Evolutionary conservation across 1,140 invertebrate genomes (phyloP).

Genomic region (Apocrypta bakeri): DNA sequence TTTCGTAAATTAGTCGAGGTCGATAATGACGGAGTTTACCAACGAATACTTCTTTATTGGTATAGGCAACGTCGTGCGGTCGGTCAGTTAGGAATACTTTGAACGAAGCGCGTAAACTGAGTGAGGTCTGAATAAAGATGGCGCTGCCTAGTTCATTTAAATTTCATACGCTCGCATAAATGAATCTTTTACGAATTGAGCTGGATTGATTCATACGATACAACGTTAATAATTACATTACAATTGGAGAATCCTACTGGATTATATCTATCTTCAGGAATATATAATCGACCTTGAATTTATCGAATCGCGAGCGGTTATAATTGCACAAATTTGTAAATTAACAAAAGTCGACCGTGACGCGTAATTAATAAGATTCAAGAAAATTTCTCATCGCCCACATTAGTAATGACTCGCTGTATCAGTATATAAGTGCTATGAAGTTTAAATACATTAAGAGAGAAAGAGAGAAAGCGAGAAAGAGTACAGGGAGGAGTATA

Average conservation of each 20-base stretch:
- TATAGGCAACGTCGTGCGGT: background rate
- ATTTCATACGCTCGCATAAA: background rate
- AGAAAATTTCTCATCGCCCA: background rate
- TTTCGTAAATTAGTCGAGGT: background rate
- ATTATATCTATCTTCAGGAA: too few species aligned
- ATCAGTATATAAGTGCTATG: background rate
- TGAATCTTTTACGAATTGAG: too few species aligned
- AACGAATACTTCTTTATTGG: slow-evolving; percentile 39
- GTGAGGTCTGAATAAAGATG: slow-evolving; percentile 36
- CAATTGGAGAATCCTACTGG: too few species aligned
- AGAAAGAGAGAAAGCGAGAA: too few species aligned
- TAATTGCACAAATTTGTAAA: too few species aligned
- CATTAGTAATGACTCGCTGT: too few species aligned
- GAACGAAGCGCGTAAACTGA: background rate
- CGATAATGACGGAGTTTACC: slow-evolving; percentile 35
- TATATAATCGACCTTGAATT: too few species aligned
- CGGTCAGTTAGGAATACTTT: slow-evolving; percentile 48
- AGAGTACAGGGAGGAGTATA: background rate
- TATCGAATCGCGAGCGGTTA: too few species aligned
- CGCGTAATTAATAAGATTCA: background rate
- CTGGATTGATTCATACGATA: too few species aligned
- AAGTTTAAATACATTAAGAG: slow-evolving; percentile 24
- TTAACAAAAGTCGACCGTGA: background rate
- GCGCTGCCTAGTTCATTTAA: slow-evolving; percentile 22
- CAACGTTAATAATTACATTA: too few species aligned